Evolutionary conservation across 1,140 invertebrate species (phyloP), one percentile per base, ranked within the genome.

Genomic region (Ladona fulva): DNA sequence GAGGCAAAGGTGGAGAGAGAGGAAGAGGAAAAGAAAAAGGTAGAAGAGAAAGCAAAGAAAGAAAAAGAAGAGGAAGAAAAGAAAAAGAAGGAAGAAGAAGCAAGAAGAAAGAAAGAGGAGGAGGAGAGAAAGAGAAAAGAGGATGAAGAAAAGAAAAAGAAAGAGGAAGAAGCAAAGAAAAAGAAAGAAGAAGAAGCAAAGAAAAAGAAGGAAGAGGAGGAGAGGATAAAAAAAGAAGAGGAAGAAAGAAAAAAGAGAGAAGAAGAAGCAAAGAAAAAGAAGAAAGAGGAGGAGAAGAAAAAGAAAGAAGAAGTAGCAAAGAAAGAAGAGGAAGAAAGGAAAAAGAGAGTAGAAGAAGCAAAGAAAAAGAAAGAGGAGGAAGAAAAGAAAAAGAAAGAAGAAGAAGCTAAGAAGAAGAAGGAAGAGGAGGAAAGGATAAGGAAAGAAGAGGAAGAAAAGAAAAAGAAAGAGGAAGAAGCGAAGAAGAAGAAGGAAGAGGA

Each of bases 311-410:
- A 78, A 77, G 79, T 79, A 78, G 25, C 24, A 24, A 80, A 77
- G 66, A 74, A 73, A 24, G 78, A 80, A 79, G 76, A 80, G 79
- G 78, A 79, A 25, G 74, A 77, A 74, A 74, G 77, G 29, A 76
- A 80, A 76, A 73, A 80, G 78, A 79, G 81, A 73, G 77, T 78
- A 24, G 76, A 80, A 76, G 80, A 81, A 78, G 77, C 82, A 29
- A 80, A 82, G 76, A 76, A 80, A 25, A 74, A 82, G 77, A 74
- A 81, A 77, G 78, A 83, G 78, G 78, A 79, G 73, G 76, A 81
- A 77, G 78, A 78, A 74, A 80, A 80, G 80, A 74, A 81, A 73
- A 76, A 81, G 79, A 78, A 82, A 79, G 79, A 80, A 78, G 77
- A 76, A 74, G 76, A 80, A 79, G 80, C 81, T n/a, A 77, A 80